phyloP scores from a whole-genome alignment of 2,113 vertebrate genomes.

The Spermophilus dauricus region DNA sequence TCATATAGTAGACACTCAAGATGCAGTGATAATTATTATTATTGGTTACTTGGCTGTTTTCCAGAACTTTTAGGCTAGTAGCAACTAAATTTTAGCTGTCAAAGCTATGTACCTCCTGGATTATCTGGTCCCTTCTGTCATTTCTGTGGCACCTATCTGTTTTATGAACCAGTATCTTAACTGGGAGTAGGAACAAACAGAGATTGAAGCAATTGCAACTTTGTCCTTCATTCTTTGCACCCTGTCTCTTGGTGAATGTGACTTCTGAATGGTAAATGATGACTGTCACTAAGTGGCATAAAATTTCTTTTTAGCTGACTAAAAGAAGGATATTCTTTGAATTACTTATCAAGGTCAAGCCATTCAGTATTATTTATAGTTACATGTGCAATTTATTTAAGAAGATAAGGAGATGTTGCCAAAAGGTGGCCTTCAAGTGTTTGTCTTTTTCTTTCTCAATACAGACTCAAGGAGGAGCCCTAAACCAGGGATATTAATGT shows the following conservation, averaged over 20 bases:
- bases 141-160: neutral
- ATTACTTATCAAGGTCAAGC: neutral
- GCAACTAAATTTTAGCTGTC: neutral
- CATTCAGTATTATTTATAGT: neutral
- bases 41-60: neutral
- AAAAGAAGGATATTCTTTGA: neutral
- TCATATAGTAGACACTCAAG: neutral
- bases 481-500: neutral
- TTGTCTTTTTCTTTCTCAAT: constrained; percentile 18
- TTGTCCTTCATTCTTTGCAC: neutral
- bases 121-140: neutral
- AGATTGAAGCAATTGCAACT: neutral
- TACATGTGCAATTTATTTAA: constrained; percentile 48
- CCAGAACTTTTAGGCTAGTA: neutral
- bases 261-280: neutral
- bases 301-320: neutral
- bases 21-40: neutral
- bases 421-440: neutral
- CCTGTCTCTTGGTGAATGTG: neutral
- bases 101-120: neutral
- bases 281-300: neutral
- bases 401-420: neutral
- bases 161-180: neutral
- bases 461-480: neutral
- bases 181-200: neutral